Conservation (phyloP, 2,113 vertebrate genomes). For the Megaptera novaeangliae region DNA sequence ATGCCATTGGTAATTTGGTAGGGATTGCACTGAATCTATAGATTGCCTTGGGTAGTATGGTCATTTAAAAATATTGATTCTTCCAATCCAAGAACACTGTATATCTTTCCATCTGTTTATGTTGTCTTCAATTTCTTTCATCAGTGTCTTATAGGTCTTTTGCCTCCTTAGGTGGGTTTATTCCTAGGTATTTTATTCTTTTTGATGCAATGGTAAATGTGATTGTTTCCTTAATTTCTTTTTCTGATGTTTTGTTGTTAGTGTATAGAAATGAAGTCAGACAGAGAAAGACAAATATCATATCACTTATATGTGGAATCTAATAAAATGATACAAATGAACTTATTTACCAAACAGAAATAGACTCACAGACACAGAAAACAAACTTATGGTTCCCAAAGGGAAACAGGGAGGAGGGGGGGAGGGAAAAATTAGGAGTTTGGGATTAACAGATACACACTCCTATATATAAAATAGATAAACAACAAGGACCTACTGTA, state of each 20-base stretch:
- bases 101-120: neutral
- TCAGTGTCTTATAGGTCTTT: neutral
- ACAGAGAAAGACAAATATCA: neutral
- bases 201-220: neutral
- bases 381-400: neutral
- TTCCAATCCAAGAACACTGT: neutral
- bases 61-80: neutral
- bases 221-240: neutral
- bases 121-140: neutral
- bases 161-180: neutral
- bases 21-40: neutral
- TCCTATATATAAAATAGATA: neutral
- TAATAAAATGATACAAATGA: neutral
- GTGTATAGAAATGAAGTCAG: neutral
- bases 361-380: neutral
- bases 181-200: neutral
- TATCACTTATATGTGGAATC: neutral
- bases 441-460: neutral
- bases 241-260: neutral
- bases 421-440: neutral
- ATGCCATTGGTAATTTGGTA: neutral
- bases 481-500: neutral
- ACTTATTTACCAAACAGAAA: neutral
- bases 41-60: neutral
- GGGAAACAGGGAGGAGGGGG: neutral